Conservation (phyloP, 2,113 vertebrate species). For the Epinephelus fuscoguttatus region DNA sequence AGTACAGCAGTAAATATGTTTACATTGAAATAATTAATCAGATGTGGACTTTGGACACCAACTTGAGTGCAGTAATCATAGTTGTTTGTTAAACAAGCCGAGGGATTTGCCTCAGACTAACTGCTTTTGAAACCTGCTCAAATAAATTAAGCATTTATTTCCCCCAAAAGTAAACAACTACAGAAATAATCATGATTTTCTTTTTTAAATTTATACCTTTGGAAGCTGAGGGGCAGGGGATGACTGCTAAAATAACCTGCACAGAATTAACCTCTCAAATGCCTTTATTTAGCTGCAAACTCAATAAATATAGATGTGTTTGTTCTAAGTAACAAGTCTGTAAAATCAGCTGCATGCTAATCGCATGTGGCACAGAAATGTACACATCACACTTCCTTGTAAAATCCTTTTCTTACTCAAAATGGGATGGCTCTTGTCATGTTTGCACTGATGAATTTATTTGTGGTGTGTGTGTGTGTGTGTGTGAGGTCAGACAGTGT, state of each 20-base stretch:
- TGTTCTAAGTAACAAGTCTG: neutral
- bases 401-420: too few species aligned
- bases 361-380: neutral
- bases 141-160: slow-evolving; percentile 38
- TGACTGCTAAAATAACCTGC: neutral
- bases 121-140: slow-evolving; percentile 28
- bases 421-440: neutral
- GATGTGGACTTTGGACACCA: slow-evolving; percentile 36
- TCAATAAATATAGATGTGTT: neutral
- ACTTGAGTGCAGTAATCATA: slow-evolving; percentile 26
- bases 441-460: neutral
- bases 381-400: neutral
- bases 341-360: neutral
- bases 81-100: slow-evolving; percentile 42
- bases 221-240: neutral
- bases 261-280: neutral
- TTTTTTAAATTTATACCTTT: slow-evolving; percentile 8
- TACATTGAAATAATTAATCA: slow-evolving; percentile 52
- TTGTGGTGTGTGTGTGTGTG: neutral
- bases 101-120: slow-evolving; percentile 33
- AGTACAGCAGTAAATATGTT: slow-evolving; percentile 13
- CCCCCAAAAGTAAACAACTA: slow-evolving; percentile 5
- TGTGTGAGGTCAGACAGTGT: too few species aligned
- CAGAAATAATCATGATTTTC: slow-evolving; percentile 9
- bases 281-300: neutral